These are phyloP conservation scores for Apodemia zela DNA, from an alignment of 2,888 invertebrate species.

Conservation along the genomic window DNA sequence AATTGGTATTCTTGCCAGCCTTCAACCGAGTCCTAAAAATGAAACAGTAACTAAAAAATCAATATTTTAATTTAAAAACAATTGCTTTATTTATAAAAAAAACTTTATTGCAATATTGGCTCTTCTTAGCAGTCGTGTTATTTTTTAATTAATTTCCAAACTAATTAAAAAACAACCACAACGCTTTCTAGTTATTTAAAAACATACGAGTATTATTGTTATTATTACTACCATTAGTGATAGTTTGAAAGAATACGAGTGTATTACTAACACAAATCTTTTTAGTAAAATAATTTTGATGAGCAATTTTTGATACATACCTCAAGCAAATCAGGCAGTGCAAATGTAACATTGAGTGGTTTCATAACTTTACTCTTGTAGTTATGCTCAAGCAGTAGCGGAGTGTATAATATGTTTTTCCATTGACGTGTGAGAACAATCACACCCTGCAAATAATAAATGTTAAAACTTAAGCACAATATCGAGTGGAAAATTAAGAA, in stretches of 20 bases:
- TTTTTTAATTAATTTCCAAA: too few species aligned
- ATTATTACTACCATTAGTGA: too few species aligned
- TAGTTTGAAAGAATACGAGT: conserved; percentile 15
- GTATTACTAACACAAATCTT: neutral
- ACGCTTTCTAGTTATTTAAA: too few species aligned
- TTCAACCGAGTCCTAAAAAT: conserved; percentile 62
- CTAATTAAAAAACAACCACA: too few species aligned
- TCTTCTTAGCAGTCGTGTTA: too few species aligned
- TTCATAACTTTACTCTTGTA: conserved; percentile 91
- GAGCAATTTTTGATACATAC: conserved; percentile 53
- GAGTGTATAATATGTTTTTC: conserved; percentile 97
- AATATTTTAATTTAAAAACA: too few species aligned
- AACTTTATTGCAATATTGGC: too few species aligned
- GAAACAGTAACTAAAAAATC: too few species aligned
- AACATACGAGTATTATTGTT: too few species aligned
- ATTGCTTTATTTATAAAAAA: too few species aligned
- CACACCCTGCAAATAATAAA: conserved; percentile 85
- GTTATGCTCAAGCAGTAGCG: conserved; percentile 92
- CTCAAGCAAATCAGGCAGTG: conserved; percentile 91
- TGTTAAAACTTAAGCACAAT: neutral
- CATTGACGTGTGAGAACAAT: conserved; percentile 97
- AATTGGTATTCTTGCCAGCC: conserved; percentile 70
- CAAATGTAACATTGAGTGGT: conserved; percentile 93
- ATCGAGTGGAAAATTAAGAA: neutral
- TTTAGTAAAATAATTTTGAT: neutral